Conservation (phyloP, 2,113 vertebrate species). For the Loxodonta africana region DNA sequence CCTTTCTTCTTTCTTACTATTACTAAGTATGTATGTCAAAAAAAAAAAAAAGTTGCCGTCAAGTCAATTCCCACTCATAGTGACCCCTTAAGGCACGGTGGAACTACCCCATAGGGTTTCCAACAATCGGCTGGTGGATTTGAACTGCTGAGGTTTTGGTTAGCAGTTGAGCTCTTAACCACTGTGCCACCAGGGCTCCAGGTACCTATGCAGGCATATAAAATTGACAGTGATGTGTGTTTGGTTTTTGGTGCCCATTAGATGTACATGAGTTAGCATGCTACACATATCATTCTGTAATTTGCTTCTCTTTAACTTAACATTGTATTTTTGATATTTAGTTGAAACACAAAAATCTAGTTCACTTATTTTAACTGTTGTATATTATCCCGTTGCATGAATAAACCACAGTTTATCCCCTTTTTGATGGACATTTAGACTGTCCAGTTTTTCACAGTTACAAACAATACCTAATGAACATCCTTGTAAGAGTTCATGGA, state of each 20-base stretch:
- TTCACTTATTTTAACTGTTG: background rate
- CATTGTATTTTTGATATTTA: conserved; percentile 49
- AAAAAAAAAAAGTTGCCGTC: too few species aligned
- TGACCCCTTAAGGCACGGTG: too few species aligned
- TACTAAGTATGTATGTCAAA: background rate
- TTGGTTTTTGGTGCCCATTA: background rate
- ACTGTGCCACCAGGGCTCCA: too few species aligned
- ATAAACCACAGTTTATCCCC: background rate
- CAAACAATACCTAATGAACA: background rate
- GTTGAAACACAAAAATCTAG: conserved; percentile 10
- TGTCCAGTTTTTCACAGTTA: background rate
- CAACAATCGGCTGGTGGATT: too few species aligned
- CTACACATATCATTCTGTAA: background rate
- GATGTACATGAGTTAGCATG: background rate
- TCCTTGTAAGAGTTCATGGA: background rate
- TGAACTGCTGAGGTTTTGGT: too few species aligned
- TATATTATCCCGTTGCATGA: conserved; percentile 8
- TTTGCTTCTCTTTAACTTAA: conserved; percentile 5
- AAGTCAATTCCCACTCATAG: too few species aligned
- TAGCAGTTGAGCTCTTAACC: too few species aligned
- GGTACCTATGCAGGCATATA: too few species aligned
- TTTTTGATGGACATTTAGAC: background rate
- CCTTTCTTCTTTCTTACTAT: conserved; percentile 9
- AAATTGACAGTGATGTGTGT: background rate
- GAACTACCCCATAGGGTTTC: too few species aligned